Conservation (phyloP, 2,113 vertebrate species). For the Mormyrus lacerda region DNA sequence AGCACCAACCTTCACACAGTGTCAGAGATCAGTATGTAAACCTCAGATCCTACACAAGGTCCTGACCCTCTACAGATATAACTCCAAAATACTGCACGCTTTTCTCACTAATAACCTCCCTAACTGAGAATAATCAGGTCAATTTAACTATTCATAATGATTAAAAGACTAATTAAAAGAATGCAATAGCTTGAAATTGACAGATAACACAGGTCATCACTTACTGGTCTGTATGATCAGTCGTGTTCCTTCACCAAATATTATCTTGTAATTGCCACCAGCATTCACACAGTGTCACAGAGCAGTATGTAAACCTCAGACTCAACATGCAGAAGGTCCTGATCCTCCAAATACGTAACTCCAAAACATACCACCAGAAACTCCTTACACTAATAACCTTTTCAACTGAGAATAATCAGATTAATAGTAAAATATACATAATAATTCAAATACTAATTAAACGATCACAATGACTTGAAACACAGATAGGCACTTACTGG, state of each 20-base stretch:
- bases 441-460: background rate
- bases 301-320: background rate
- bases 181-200: background rate
- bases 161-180: background rate
- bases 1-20: conserved; percentile 13
- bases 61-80: background rate
- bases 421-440: background rate
- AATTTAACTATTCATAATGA: background rate
- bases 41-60: background rate
- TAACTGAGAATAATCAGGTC: background rate
- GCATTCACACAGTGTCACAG: background rate
- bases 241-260: conserved; percentile 12
- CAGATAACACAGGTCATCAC: background rate
- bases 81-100: background rate
- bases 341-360: background rate
- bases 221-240: conserved; percentile 15
- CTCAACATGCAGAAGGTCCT: background rate
- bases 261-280: background rate
- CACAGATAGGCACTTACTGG: conserved; percentile 3
- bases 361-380: background rate
- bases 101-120: background rate
- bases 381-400: too few species aligned
- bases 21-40: background rate
- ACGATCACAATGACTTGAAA: background rate
- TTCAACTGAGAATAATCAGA: too few species aligned